Percentiles rank a stretch among this genome's conserved stretches.
Evolutionary conservation across 2,113 vertebrate species (phyloP).

Genomic region (Crotophaga sulcirostris): DNA sequence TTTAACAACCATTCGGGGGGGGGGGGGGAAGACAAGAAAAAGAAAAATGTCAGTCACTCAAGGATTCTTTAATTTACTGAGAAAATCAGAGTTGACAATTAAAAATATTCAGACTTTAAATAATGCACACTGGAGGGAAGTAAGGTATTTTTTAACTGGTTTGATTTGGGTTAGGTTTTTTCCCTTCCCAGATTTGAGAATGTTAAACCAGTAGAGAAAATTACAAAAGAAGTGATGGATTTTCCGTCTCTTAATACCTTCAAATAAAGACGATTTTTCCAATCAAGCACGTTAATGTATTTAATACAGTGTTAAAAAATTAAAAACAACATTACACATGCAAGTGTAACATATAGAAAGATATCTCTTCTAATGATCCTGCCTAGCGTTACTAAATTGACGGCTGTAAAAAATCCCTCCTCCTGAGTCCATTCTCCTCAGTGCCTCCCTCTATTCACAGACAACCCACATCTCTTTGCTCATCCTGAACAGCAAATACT

Average conservation of each 20-base stretch:
- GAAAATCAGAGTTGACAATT: slow-evolving; percentile 6
- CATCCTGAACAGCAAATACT: background rate
- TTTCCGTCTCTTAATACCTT: background rate
- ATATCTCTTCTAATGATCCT: background rate
- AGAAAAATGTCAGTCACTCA: background rate
- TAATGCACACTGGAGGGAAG: background rate
- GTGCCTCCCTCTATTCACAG: background rate
- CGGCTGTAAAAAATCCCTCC: background rate
- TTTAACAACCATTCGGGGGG: background rate
- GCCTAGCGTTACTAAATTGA: too few relatives aligned
- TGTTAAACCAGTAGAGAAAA: background rate
- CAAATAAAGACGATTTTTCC: slow-evolving; percentile 13
- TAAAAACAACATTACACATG: background rate
- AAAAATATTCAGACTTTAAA: background rate
- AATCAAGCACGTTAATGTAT: background rate
- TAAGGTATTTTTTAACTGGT: background rate
- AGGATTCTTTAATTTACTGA: background rate
- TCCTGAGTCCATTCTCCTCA: background rate
- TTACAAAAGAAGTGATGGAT: background rate
- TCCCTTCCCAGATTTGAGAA: background rate
- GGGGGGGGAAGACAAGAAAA: accelerated
- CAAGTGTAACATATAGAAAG: background rate
- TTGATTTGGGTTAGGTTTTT: background rate
- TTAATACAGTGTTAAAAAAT: background rate
- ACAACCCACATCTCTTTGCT: background rate